Evolutionary conservation across 2,888 invertebrate species (phyloP), one percentile per base, ranked within the genome.

Genomic region (Epinotia ramella): DNA sequence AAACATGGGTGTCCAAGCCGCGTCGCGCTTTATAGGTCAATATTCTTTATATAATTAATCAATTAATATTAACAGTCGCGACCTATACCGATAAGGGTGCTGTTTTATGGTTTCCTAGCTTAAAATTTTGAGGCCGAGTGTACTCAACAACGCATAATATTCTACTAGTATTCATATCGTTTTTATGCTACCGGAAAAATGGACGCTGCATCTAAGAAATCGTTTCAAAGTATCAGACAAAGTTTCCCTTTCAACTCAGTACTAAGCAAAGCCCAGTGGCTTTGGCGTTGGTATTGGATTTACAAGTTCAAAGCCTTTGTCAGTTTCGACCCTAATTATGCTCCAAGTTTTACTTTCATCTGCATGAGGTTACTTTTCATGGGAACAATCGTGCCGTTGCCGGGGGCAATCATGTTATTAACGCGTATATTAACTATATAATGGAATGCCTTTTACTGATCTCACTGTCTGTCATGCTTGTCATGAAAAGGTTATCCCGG

Each of bases 271-370:
- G 49, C 20, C 65, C 65, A 18, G 40, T 40, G 33, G 66, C 66
- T 6, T 24, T 18, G 40, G 12, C 9, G 53, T 18, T 57, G 67
- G 20, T 67, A 57, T 67, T 67, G 67, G 53, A 57, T 56, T 46
- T 33, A 56, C 18, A 18, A 67, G 67, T 56, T 67, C 67, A 33
- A 67, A 67, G 67, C 67, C 56, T 57, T 56, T 67, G 40, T 67
- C 53, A 56, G 56, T 56, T 53, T 53, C 53, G 40, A 67, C 33
- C 67, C 65, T 65, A 49, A 66, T 53, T 53, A 33, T 53, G 56
- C 7, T 67, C 67, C n/a, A 67, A 67, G 56, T 67, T 67, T 56
- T 40, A 67, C 67, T 67, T 67, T 67, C 67, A 67, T 67, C 67
- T 67, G n/a, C n/a, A 67, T 18, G 11, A n/a, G 49, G 49, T 28